Evolutionary conservation across 2,113 vertebrate species (phyloP).

Genomic region (Perca schrenkii): DNA sequence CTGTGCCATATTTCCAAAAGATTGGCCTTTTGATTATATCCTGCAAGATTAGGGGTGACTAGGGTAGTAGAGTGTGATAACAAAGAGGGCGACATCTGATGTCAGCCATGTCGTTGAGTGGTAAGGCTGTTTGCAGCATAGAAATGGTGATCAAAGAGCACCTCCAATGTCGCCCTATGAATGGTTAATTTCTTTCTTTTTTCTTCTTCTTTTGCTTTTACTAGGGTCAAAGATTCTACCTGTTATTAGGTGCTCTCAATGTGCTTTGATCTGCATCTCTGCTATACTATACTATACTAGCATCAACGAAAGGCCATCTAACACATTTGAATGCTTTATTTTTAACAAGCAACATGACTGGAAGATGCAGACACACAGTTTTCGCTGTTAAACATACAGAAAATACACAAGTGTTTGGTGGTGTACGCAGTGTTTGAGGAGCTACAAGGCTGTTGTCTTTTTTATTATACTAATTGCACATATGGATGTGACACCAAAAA

Average conservation of each 20-base stretch:
- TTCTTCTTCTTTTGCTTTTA: slow-evolving; percentile 9
- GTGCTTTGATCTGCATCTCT: slow-evolving; percentile 71
- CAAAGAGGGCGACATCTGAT: slow-evolving; percentile 60
- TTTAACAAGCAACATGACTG: not conserved
- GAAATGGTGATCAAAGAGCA: slow-evolving; percentile 72
- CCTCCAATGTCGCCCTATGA: slow-evolving; percentile 34
- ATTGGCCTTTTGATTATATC: slow-evolving; percentile 60
- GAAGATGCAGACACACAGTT: not conserved
- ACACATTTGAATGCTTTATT: slow-evolving; percentile 36
- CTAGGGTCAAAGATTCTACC: slow-evolving; percentile 60
- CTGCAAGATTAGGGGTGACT: slow-evolving; percentile 53
- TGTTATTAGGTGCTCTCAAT: slow-evolving; percentile 45
- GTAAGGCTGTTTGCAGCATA: slow-evolving; percentile 22
- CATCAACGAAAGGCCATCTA: slow-evolving; percentile 33
- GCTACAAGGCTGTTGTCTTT: not conserved
- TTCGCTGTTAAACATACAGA: slow-evolving; percentile 1
- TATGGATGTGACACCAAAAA: not conserved
- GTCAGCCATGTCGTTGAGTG: slow-evolving; percentile 56
- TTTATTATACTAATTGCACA: not conserved
- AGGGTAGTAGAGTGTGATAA: slow-evolving; percentile 49
- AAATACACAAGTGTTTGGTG: not conserved
- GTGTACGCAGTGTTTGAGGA: not conserved
- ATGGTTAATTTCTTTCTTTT: slow-evolving; percentile 61
- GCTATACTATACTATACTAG: not conserved
- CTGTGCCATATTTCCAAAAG: slow-evolving; percentile 58